Base-by-base conservation (phyloP, 2,797 vertebrate genomes). In the Varecia variegata region DNA sequence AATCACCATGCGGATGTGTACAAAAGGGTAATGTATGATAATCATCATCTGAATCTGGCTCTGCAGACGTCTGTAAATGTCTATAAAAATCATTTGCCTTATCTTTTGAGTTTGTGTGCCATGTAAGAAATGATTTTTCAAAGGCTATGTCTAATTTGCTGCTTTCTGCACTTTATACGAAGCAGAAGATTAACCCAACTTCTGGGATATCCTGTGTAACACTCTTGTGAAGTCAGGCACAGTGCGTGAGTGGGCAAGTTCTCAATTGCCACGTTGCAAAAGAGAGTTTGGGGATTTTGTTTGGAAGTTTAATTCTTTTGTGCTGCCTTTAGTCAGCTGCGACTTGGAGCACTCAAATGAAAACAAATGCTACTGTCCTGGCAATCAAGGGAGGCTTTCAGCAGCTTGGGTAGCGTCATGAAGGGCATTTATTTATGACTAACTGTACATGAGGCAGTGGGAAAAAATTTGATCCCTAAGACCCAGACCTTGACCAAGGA, bases 241-340 rank as follows among this genome's bases (percentile, higher is more conserved):
- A 47, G 83, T 76, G 58, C 17, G 0, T 58, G 94, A 70, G 71
- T 47, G 35, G 30, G 65, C 76, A 60, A 30, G 76, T 38, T 30
- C 8, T 8, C 56, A 60, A n/a, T 27, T 35, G 32, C 38, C 60
- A 0, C 21, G 25, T 14, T 40, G 58, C 68, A 58, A 65, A 54
- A 82, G 70, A 45, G 21, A 87, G 52, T n/a, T 21, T 56, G 43
- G 79, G 80, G 88, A 25, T 60, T 95, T 93, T 76, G 56, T 88
- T 79, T n/a, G 17, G 3, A 52, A 43, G 40, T 83, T 20, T 45
- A 27, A 14, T 93, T 90, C 74, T 94, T 94, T 92, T 82, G 47
- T 70, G 67, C 56, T 88, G 92, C 54, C 32, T 90, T 71, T 67
- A 91, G 58, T 94, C 93, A 96, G 93, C 95, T 70, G 89, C 68